These are phyloP conservation scores for Sisyra nigra DNA, from an alignment of 2,888 invertebrate species.

Conservation along the genomic window DNA sequence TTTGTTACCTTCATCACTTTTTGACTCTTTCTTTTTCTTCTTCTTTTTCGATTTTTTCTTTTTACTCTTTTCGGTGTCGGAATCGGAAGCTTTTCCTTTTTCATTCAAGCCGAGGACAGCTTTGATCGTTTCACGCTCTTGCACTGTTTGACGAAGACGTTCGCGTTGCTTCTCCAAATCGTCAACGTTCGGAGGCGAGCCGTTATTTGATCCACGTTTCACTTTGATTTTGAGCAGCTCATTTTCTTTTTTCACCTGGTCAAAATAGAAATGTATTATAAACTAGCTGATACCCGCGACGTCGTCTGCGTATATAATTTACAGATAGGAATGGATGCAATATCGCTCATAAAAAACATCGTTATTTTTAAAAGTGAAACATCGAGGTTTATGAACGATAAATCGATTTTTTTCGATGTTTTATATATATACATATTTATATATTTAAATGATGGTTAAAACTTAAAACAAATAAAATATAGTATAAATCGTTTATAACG, in stretches of 20 bases:
- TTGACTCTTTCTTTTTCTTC: constrained; percentile 19
- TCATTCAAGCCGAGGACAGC: constrained; percentile 19
- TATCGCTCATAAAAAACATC: no score
- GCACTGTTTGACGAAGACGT: constrained; percentile 33
- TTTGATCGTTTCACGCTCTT: constrained; percentile 29
- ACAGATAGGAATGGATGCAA: neutral
- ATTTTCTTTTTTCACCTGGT: constrained; percentile 20
- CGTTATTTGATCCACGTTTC: constrained; percentile 15
- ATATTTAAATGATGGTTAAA: no score
- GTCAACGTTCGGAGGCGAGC: neutral
- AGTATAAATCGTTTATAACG: no score
- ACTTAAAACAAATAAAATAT: no score
- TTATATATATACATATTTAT: no score
- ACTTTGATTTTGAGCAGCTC: constrained; percentile 17
- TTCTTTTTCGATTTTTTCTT: constrained; percentile 9
- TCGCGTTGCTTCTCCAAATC: constrained; percentile 31
- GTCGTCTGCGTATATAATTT: no score
- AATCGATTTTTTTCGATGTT: no score
- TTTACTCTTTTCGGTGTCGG: constrained; percentile 16
- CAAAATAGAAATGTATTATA: constrained; percentile 4
- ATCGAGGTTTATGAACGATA: no score
- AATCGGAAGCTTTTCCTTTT: constrained; percentile 13
- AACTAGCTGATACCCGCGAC: no score
- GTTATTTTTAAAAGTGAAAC: no score
- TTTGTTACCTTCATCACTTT: constrained; percentile 7